Base-by-base conservation (phyloP, 2,113 vertebrate species). In the Halcyon malimbica region DNA sequence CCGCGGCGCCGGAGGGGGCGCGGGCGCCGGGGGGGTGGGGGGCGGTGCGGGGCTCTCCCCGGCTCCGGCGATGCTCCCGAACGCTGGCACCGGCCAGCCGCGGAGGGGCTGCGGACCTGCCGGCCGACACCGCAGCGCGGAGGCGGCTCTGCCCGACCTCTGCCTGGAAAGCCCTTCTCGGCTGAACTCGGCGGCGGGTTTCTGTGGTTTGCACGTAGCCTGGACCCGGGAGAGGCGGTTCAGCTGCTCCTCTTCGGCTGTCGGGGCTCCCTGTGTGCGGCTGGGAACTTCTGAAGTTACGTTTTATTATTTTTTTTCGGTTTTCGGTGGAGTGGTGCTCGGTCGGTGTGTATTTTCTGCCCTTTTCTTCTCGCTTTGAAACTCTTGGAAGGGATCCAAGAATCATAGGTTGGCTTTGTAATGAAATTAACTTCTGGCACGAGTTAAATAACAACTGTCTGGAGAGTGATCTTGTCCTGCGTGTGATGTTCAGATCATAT, bases 221-320 rank as follows among this genome's bases (percentile, higher is more conserved):
- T 15, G 24, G 8, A 10, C 4, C 8, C n/a, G 39, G 5, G 50
- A 15, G 10, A 13, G 17, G 7, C 7, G 19, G 48, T 3, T 20
- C 83, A 4, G 41, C 13, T 10, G 11, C 24, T 59, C 9, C 25
- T 5, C 10, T 1, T 10, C 28, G 3, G 71, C 26, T 19, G 0
- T 2, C 17, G 8, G 0, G 8, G 57, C 64, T 3, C 0, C 14
- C 19, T 13, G 18, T 16, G 15, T 3, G 18, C 54, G 4, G 59
- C 63, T 6, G n/a, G 3, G 17, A 89, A 89, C 90, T 96, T 93
- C 3, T 0, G 2, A 28, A 93, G 56, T 82, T 79, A 23, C 14
- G 3, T 25, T 25, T 46, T 19, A 7, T 46, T 46, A 5, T 19
- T 19, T 46, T 20, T 19, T 20, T 19, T 19, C 9, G 20, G 20